Conservation (phyloP, 2,113 vertebrate genomes). For the Pao palembangensis region DNA sequence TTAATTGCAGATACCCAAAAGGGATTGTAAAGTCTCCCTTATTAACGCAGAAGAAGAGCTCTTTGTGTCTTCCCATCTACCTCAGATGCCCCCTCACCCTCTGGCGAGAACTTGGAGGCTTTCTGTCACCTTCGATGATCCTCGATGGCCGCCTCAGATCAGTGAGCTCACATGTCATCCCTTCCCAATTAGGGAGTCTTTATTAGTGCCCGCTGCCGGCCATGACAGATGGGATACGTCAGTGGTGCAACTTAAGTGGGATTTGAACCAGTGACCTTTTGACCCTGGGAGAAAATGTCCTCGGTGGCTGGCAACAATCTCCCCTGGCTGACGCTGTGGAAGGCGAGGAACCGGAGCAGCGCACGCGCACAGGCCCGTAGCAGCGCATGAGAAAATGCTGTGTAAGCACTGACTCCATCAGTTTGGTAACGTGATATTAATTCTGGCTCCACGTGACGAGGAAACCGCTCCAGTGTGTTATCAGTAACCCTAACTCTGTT, state of each 20-base stretch:
- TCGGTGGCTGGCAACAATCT: conserved; percentile 44
- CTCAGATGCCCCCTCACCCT: background rate
- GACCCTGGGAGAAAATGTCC: conserved; percentile 25
- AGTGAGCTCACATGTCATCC: conserved; percentile 62
- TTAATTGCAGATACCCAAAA: conserved; percentile 2
- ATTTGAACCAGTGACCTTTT: conserved; percentile 68
- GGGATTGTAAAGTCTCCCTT: conserved; percentile 9
- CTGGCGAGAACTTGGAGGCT: conserved; percentile 16
- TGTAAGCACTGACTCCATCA: conserved; percentile 45
- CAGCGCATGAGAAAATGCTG: conserved; percentile 32
- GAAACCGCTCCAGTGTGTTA: conserved; percentile 28
- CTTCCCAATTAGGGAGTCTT: conserved; percentile 69
- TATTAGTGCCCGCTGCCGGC: conserved; percentile 52
- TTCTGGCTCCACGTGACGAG: background rate
- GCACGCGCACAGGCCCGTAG: conserved; percentile 11
- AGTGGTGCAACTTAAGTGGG: conserved; percentile 61
- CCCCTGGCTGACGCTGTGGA: conserved; percentile 34
- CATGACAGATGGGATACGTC: conserved; percentile 69
- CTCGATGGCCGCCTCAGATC: conserved; percentile 53
- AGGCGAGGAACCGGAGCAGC: conserved; percentile 19
- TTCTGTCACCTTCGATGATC: conserved; percentile 58
- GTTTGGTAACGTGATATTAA: conserved; percentile 34
- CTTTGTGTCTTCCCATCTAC: background rate
- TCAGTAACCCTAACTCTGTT: conserved; percentile 11
- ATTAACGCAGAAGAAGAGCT: background rate